Percentiles rank a stretch among this genome's conserved stretches.
phyloP scores from a whole-genome alignment of 2,113 vertebrate species.

The Misgurnus mizolepis region DNA sequence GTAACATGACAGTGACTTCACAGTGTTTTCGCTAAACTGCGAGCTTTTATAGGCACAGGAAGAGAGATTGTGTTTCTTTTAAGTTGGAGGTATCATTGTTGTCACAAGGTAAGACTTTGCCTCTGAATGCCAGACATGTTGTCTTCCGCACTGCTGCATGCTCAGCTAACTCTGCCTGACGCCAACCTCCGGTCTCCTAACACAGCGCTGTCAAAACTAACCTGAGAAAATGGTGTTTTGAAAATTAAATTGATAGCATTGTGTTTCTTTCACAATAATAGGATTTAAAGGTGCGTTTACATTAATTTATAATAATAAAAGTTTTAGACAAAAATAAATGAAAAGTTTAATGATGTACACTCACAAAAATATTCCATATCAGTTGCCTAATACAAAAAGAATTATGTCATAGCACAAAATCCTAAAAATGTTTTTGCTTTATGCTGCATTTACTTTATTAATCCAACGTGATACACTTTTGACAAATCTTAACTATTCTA shows the following conservation, averaged over 20 bases:
- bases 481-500: too few relatives aligned
- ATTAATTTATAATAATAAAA: too few relatives aligned
- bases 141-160: conserved; percentile 56
- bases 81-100: conserved; percentile 50
- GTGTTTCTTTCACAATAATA: neutral
- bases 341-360: too few relatives aligned
- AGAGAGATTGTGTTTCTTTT: conserved; percentile 15
- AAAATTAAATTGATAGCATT: neutral
- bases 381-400: too few relatives aligned
- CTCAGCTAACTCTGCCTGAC: conserved; percentile 26
- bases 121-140: conserved; percentile 53
- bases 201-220: conserved; percentile 1
- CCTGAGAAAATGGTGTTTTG: neutral
- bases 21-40: neutral
- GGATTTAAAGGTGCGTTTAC: too few relatives aligned
- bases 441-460: too few relatives aligned
- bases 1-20: neutral
- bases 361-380: too few relatives aligned
- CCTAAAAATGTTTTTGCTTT: too few relatives aligned
- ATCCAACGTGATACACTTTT: too few relatives aligned
- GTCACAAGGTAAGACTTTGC: conserved; percentile 42
- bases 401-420: too few relatives aligned
- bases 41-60: neutral
- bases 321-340: too few relatives aligned
- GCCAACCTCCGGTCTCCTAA: conserved; percentile 25